These are phyloP conservation scores for zebrafish (Danio rerio) DNA, from an alignment of 2,113 vertebrate genomes.

Conservation along the genomic window GRCz12tu NC_133199.1:15455501-15456000, in stretches of 20 bases:
- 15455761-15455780: slow-evolving; percentile 26
- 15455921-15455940: too few species aligned
- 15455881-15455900: too few species aligned
- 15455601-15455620: slow-evolving; percentile 8
- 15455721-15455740: slow-evolving; percentile 52
- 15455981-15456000: too few species aligned
- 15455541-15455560: neutral
- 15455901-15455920: too few species aligned
- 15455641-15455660: slow-evolving; percentile 64
- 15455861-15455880: neutral
- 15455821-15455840: neutral
- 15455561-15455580: neutral
- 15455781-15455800: neutral
- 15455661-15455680: slow-evolving; percentile 58
- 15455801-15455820: neutral
- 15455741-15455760: slow-evolving; percentile 23
- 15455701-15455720: slow-evolving; percentile 55
- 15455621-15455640: slow-evolving; percentile 37
- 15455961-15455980: too few species aligned
- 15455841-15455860: neutral
- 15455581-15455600: slow-evolving; percentile 28
- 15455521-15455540: slow-evolving; percentile 53
- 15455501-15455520: slow-evolving; percentile 76
- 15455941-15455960: too few species aligned
- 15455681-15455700: slow-evolving; percentile 64